Base-by-base conservation (phyloP, 2,888 invertebrate genomes). In the Hanleya hanleyi region DNA sequence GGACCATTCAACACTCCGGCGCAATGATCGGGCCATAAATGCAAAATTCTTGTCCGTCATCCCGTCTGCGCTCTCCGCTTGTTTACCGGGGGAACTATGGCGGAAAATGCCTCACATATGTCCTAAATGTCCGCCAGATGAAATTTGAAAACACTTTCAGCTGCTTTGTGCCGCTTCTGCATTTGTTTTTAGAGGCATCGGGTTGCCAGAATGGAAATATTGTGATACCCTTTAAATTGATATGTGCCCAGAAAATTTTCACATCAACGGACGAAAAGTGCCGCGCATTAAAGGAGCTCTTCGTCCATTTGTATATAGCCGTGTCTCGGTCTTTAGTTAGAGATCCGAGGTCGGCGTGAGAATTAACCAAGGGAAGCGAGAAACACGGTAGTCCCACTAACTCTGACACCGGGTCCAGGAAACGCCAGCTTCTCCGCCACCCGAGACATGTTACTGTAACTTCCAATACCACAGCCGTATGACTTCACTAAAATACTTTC, bases 91-190 rank as follows among this genome's bases (percentile, higher is more conserved):
- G 57, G 57, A 57, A 26, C 57, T 32, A 26, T 15, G 26, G 32
- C 57, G 57, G 57, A 57, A 57, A 57, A 57, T 57, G 57, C 57
- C 57, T 26, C 57, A 32, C 57, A 57, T 57, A 57, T 57, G 57
- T 57, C 57, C 29, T 57, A n/a, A 57, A 57, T 57, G 32, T 22
- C 15, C 26, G 29, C 57, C 57, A 57, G 57, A 57, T 57, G 57
- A 57, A 57, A 57, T 57, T 57, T 57, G 57, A 57, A 57, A 57
- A 57, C 57, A 57, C 57, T 57, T 26, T 57, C 57, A 57, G 57
- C 57, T 57, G 57, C 57, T 57, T 57, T 57, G 57, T 57, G 57
- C 57, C 1, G 26, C 57, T 15, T 57, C 32, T 12, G 12, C 57
- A 57, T 57, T 57, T 57, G 57, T 57, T 57, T 57, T 57, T 57